These are phyloP conservation scores for Ammodramus savannarum DNA, from an alignment of 2,113 vertebrate species.

Conservation along the genomic window DNA sequence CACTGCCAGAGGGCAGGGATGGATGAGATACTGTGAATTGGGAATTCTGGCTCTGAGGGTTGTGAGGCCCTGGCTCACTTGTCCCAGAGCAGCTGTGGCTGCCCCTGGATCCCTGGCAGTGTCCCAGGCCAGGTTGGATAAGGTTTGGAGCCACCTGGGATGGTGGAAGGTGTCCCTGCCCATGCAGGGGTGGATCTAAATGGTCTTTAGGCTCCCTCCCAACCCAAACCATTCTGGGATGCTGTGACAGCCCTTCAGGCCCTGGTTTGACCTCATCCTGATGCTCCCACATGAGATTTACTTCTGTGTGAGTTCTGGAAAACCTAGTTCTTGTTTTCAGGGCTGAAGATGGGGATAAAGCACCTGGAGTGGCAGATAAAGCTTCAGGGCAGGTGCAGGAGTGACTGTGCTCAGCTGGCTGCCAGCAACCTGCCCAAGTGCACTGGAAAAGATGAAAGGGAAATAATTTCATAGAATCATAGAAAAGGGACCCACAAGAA, in stretches of 20 bases:
- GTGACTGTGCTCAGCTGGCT: background rate
- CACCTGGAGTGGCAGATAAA: background rate
- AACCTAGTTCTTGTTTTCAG: background rate
- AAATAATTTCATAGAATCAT: background rate
- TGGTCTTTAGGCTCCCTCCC: background rate
- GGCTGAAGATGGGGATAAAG: background rate
- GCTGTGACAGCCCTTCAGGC: background rate
- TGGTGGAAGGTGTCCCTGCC: background rate
- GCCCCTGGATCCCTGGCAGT: background rate
- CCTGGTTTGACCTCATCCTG: background rate
- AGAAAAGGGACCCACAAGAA: background rate
- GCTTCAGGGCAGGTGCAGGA: background rate
- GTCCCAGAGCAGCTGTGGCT: background rate
- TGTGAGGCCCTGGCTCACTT: accelerated
- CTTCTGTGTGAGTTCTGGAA: background rate
- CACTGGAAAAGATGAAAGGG: background rate
- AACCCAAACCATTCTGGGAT: background rate
- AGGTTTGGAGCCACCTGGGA: background rate
- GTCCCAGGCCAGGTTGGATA: accelerated
- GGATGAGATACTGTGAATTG: background rate
- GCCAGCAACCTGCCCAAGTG: background rate
- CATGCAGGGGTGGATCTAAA: accelerated
- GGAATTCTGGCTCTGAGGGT: background rate
- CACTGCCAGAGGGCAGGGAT: background rate
- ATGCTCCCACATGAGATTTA: background rate